Evolutionary conservation across 2,113 vertebrate species (phyloP).

Genomic region (Ancistrus triradiatus): DNA sequence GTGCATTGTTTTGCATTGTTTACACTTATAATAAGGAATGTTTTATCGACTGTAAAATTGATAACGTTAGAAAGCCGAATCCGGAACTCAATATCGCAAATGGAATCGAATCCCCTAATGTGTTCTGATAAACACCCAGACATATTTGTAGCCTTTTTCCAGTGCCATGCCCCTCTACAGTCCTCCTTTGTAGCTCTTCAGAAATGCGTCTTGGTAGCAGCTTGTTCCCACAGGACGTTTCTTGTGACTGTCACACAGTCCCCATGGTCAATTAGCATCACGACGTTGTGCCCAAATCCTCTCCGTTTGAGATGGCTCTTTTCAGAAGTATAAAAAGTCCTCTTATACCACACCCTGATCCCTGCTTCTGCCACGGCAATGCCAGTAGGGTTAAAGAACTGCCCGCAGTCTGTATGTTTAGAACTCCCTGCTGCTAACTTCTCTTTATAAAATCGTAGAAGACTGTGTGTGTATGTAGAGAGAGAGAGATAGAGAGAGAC

Average conservation of each 20-base stretch:
- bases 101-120: too few relatives aligned
- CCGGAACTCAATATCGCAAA: too few relatives aligned
- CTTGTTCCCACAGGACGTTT: conserved; percentile 31
- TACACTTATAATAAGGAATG: too few relatives aligned
- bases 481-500: not conserved
- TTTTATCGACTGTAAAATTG: too few relatives aligned
- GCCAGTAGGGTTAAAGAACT: conserved; percentile 49
- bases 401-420: conserved; percentile 55
- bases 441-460: conserved; percentile 36
- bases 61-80: too few relatives aligned
- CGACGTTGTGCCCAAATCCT: conserved; percentile 23
- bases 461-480: conserved; percentile 16
- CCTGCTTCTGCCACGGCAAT: conserved; percentile 36
- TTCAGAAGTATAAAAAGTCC: conserved; percentile 45
- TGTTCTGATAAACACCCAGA: too few relatives aligned
- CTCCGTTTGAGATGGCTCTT: conserved; percentile 45
- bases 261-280: conserved; percentile 34
- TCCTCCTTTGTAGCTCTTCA: too few relatives aligned
- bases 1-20: too few relatives aligned
- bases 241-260: conserved; percentile 42
- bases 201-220: too few relatives aligned
- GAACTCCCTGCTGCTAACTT: conserved; percentile 34
- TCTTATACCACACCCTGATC: conserved; percentile 17
- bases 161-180: not conserved
- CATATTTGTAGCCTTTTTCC: conserved; percentile 1